phyloP scores from a whole-genome alignment of 92 coral and sea anemone species.

The Porites rus region DNA sequence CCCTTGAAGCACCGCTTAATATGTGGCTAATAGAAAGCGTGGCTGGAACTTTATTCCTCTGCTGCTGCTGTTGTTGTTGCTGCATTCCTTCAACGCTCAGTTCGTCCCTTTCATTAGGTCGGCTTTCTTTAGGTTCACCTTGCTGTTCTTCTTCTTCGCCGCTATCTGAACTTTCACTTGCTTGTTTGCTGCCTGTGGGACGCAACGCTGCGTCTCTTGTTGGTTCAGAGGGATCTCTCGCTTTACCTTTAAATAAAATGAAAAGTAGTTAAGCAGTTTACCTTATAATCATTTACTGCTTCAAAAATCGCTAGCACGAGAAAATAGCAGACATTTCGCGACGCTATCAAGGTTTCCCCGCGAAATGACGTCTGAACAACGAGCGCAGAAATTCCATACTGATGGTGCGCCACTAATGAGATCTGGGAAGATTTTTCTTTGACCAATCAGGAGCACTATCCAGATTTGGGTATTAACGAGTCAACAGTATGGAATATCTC shows the following conservation, averaged over 20 bases:
- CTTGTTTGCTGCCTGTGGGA: not conserved
- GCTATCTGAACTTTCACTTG: not conserved
- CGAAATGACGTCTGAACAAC: no score
- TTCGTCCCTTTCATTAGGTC: conserved; percentile 34
- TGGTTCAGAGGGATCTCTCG: conserved; percentile 42
- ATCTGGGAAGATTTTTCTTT: no score
- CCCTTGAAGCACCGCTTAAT: conserved; percentile 44
- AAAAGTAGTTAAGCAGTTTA: not conserved
- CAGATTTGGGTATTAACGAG: no score
- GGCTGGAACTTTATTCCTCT: conserved; percentile 29
- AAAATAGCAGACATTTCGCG: no score
- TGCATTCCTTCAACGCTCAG: conserved; percentile 5
- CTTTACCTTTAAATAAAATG: conserved; percentile 5
- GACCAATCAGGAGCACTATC: no score
- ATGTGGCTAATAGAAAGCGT: conserved; percentile 57
- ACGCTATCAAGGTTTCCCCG: no score
- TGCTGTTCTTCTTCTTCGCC: conserved; percentile 21
- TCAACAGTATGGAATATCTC: no score
- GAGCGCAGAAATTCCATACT: no score
- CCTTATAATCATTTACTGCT: no score
- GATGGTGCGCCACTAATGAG: no score
- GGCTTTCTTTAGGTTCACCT: conserved; percentile 20
- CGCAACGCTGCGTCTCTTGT: conserved; percentile 9
- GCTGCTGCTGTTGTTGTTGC: conserved; percentile 33
- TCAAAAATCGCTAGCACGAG: no score